Evolutionary conservation across 2,797 vertebrate genomes (phyloP).

Genomic region (Antennarius maculatus): DNA sequence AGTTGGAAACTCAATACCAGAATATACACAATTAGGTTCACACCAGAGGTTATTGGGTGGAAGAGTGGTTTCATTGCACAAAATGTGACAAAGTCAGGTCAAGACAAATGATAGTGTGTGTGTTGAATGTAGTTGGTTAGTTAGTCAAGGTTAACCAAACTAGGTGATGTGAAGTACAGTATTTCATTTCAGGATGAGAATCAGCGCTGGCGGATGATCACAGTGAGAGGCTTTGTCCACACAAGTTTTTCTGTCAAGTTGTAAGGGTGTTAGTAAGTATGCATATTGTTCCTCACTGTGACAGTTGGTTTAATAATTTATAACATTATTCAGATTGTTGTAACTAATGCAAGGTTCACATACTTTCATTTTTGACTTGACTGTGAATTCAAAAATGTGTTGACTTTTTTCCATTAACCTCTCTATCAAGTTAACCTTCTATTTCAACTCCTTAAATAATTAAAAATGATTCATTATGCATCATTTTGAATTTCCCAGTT

Average conservation of each 20-base stretch:
- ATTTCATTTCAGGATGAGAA: slow-evolving; percentile 19
- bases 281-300: slow-evolving; percentile 39
- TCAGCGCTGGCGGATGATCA: neutral
- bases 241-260: slow-evolving; percentile 18
- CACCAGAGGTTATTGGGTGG: slow-evolving; percentile 73
- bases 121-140: slow-evolving; percentile 58
- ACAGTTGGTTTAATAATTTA: slow-evolving; percentile 3
- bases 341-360: neutral
- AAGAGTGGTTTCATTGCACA: slow-evolving; percentile 66
- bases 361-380: neutral
- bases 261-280: neutral
- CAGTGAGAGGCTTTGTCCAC: slow-evolving; percentile 1
- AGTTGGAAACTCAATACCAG: slow-evolving; percentile 70
- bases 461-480: no score
- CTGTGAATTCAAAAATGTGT: no score
- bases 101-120: slow-evolving; percentile 58
- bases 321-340: neutral
- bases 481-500: no score
- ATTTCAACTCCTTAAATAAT: no score
- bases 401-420: no score
- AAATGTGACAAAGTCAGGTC: slow-evolving; percentile 57
- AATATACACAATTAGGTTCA: slow-evolving; percentile 80
- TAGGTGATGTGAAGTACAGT: neutral
- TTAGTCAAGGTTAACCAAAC: slow-evolving; percentile 71
- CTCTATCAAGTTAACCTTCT: no score